Conservation (phyloP, 1,140 invertebrate genomes). For the Drosophila grimshawi region DNA sequence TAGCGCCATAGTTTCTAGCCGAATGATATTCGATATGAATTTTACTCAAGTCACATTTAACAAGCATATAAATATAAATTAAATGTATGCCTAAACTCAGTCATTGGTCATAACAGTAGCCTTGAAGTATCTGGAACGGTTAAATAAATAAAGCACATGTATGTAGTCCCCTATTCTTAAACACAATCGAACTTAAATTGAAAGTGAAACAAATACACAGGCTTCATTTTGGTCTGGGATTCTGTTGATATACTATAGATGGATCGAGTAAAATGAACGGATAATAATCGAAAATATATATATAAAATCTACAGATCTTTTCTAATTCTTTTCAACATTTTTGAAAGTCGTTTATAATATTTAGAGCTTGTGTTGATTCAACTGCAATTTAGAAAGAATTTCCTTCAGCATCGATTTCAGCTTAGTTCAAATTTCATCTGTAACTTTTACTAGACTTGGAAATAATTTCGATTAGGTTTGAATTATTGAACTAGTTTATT, state of each 20-base stretch:
- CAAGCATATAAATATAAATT: slow-evolving; percentile 9
- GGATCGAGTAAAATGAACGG: no score
- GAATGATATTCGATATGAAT: slow-evolving; percentile 53
- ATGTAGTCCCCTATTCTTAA: slow-evolving; percentile 13
- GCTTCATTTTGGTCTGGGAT: no score
- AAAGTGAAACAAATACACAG: not conserved
- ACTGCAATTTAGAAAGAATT: no score
- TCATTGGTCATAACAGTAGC: slow-evolving; percentile 12
- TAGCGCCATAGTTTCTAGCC: slow-evolving; percentile 19
- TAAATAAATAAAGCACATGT: slow-evolving; percentile 31
- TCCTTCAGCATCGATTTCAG: no score
- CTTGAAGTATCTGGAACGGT: slow-evolving; percentile 14
- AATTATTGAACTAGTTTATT: slow-evolving; percentile 74
- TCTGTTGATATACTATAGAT: no score
- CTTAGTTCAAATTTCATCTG: no score
- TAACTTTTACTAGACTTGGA: no score
- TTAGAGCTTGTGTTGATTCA: no score
- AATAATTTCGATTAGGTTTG: slow-evolving; percentile 8
- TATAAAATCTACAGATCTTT: no score
- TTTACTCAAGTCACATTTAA: not conserved
- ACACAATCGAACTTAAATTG: not conserved
- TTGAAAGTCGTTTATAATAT: no score
- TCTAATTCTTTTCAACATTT: no score
- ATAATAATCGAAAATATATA: not conserved
- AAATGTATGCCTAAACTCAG: slow-evolving; percentile 1